These are phyloP conservation scores for Labrus mixtus DNA, from an alignment of 2,113 vertebrate genomes.

Conservation along the genomic window DNA sequence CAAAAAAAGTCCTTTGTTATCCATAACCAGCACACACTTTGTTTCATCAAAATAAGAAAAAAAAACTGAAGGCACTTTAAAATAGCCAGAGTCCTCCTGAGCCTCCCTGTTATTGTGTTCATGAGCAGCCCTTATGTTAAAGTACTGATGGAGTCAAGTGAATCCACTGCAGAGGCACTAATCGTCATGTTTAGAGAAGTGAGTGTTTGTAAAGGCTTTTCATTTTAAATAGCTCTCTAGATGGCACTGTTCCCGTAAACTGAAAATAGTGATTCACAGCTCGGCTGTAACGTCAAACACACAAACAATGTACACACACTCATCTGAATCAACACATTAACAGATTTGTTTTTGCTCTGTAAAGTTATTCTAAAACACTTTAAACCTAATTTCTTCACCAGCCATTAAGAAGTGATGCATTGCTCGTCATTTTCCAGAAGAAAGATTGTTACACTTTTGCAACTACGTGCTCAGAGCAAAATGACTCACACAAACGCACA, in stretches of 20 bases:
- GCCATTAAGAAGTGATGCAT: background rate
- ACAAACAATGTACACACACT: background rate
- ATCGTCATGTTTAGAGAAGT: conserved; percentile 35
- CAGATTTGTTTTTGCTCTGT: conserved; percentile 7
- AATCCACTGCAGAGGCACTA: conserved; percentile 67
- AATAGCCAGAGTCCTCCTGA: conserved; percentile 30
- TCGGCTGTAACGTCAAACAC: conserved; percentile 44
- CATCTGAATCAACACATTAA: conserved; percentile 27
- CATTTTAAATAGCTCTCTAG: conserved; percentile 31
- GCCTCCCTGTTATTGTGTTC: conserved; percentile 18
- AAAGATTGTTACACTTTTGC: conserved; percentile 16
- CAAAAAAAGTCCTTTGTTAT: conserved; percentile 15
- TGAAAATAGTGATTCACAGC: conserved; percentile 56
- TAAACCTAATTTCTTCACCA: conserved; percentile 12
- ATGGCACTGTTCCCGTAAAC: conserved; percentile 69
- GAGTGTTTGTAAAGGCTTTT: conserved; percentile 41
- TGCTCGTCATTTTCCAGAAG: conserved; percentile 11
- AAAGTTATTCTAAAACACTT: conserved; percentile 42
- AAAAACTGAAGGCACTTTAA: conserved; percentile 73
- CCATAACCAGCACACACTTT: conserved; percentile 19
- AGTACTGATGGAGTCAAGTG: conserved; percentile 37
- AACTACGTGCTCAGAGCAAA: conserved; percentile 1
- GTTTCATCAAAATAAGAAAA: conserved; percentile 26
- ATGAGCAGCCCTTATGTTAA: conserved; percentile 64
- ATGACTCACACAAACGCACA: conserved; percentile 2